phyloP scores from a whole-genome alignment of 2,888 invertebrate genomes.

The Tenthredo livida region DNA sequence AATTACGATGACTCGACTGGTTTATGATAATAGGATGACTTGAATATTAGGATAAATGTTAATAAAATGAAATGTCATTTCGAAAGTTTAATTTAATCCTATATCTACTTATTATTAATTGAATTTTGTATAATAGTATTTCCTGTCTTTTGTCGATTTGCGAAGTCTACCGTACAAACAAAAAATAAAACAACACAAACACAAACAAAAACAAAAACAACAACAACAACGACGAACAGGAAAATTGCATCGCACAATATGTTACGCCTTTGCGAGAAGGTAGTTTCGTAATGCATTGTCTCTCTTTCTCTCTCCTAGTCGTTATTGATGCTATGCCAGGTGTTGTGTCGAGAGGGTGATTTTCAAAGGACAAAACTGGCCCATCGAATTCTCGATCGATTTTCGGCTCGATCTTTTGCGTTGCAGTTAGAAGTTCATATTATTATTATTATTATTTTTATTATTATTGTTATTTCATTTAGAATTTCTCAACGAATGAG shows the following conservation, averaged over 20 bases:
- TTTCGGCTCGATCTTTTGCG: background rate
- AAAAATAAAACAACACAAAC: no score
- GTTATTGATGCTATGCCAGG: constrained; percentile 10
- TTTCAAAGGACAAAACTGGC: background rate
- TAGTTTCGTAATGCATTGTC: background rate
- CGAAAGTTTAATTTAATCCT: background rate
- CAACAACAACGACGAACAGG: background rate
- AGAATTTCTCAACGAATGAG: background rate
- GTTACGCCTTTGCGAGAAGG: background rate
- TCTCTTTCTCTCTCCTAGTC: background rate
- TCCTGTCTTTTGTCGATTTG: background rate
- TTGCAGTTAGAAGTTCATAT: background rate
- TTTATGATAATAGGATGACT: background rate
- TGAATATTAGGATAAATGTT: background rate
- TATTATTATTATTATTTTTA: background rate
- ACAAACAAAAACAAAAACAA: background rate
- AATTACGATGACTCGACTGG: background rate
- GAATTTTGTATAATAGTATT: background rate
- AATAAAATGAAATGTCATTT: background rate
- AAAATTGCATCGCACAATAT: background rate
- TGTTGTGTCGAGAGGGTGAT: background rate
- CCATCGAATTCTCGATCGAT: background rate
- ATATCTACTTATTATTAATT: background rate
- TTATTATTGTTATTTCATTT: background rate
- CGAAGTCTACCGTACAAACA: background rate